Evolutionary conservation across 2,113 vertebrate genomes (phyloP).

Genomic region (Onychostoma macrolepis): DNA sequence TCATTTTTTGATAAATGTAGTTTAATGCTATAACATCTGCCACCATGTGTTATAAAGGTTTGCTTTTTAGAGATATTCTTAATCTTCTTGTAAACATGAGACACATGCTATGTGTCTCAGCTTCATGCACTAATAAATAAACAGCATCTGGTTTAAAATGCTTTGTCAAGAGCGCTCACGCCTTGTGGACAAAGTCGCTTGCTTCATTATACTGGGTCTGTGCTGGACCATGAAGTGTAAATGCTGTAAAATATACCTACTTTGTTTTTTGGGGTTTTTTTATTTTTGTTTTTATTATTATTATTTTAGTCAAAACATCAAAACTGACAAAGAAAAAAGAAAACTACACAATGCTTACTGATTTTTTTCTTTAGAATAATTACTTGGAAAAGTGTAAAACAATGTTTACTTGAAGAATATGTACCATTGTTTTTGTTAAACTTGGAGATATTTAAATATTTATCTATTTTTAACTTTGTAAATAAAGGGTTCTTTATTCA

Average conservation of each 20-base stretch:
- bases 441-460: background rate
- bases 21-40: background rate
- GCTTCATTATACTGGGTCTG: background rate
- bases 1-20: background rate
- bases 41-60: background rate
- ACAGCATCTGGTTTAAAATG: background rate
- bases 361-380: background rate
- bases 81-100: background rate
- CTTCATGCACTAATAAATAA: background rate
- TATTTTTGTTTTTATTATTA: background rate
- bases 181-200: background rate
- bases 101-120: background rate
- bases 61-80: background rate
- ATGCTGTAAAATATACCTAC: background rate
- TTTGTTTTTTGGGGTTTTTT: no score
- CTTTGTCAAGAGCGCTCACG: background rate
- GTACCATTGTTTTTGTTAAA: background rate
- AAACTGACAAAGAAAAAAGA: background rate
- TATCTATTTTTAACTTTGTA: background rate
- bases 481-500: background rate
- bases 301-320: background rate
- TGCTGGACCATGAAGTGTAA: background rate
- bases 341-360: background rate
- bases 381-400: background rate
- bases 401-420: background rate